Evolutionary conservation across 2,797 vertebrate genomes (phyloP).

Genomic region (Corythornis leucogaster): DNA sequence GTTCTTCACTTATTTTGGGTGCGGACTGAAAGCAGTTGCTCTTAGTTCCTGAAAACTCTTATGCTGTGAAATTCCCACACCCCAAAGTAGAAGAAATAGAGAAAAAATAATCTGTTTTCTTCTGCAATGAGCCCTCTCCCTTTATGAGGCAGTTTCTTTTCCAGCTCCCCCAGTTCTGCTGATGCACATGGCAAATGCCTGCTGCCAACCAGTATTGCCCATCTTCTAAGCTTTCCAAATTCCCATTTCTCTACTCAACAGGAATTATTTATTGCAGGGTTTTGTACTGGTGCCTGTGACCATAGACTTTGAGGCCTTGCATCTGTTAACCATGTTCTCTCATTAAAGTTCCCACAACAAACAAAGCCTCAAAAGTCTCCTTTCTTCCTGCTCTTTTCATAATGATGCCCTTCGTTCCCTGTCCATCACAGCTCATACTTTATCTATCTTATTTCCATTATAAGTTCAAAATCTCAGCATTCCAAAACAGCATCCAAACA

Average conservation of each 20-base stretch:
- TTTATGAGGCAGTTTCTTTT: background rate
- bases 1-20: conserved; percentile 48
- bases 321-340: conserved; percentile 50
- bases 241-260: background rate
- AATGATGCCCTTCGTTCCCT: conserved; percentile 35
- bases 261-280: background rate
- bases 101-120: background rate
- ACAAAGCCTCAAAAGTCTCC: conserved; percentile 39
- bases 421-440: conserved; percentile 25
- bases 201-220: background rate
- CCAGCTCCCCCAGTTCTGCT: background rate
- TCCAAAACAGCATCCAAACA: conserved; percentile 49
- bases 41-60: conserved; percentile 43
- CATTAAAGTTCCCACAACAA: conserved; percentile 51
- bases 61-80: conserved; percentile 26
- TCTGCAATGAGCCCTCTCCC: background rate
- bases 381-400: conserved; percentile 49
- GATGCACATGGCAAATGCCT: background rate
- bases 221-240: background rate
- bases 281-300: background rate
- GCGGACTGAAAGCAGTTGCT: conserved; percentile 36
- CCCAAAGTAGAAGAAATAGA: conserved; percentile 1
- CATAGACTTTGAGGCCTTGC: conserved; percentile 2
- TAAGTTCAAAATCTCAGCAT: conserved; percentile 42
- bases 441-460: conserved; percentile 43